Evolutionary conservation across 2,113 vertebrate species (phyloP), one percentile per base, ranked within the genome.

Genomic region (Stegastes partitus): DNA sequence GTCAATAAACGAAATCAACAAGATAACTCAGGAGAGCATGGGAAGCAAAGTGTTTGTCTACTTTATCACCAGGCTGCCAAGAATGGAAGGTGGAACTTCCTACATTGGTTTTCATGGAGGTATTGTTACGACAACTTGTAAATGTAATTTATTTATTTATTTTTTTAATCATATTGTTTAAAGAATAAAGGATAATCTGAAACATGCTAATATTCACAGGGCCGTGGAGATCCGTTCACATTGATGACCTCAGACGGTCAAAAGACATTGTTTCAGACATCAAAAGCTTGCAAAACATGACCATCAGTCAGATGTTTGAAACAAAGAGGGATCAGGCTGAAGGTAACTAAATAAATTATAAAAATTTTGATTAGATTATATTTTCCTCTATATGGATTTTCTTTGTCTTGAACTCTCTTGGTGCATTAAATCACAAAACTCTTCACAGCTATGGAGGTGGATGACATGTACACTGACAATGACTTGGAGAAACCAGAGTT

Each of bases 81-180:
- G 98, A 77, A 91, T 97, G 90, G 95, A 95, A 87, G 96, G 96
- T 19, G 96, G 95, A 22, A 91, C 92, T 0, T 92, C 95, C 18
- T 99, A 97, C 0, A 93, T 97, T 76, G 98, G 98, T 1, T 99
- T 97, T 92, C 96, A 97, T 1, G 97, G 98, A 92, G 97, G 98
- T 99, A 71, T 57, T 85, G 34, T 34, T 39, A 39, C 7, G 15
- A 22, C 0, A 11, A 1, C 0, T 51, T 51, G 9, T 51, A 0
- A 34, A 19, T 45, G 26, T 4, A 5, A 3, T 6, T 51, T 22
- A 10, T 59, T 5, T 59, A 5, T 26, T 39, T n/a, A 34, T 77
- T 51, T 44, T 23, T 50, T 15, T 42, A 1, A 2, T 59, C 14
- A 47, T 11, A 21, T 42, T 0, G 2, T 37, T 64, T 45, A 3